Evolutionary conservation across 2,888 invertebrate species (phyloP), one percentile per base, ranked within the genome.

Genomic region (Frankliniella fusca): DNA sequence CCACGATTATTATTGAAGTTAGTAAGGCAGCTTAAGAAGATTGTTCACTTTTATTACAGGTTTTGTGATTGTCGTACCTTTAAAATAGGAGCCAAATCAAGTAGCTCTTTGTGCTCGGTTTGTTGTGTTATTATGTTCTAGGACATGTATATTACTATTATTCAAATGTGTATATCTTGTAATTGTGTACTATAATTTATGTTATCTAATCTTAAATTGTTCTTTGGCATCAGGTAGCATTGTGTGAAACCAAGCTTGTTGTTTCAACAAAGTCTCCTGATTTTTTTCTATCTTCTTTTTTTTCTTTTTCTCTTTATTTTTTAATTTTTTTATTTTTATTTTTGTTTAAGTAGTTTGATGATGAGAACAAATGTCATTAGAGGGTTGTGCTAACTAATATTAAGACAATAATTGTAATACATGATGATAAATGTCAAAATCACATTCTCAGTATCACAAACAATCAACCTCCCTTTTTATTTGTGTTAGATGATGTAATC

Each of bases 321-420:
- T n/a, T n/a, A n/a, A n/a, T n/a, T n/a, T n/a, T n/a, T n/a, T n/a
- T n/a, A n/a, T n/a, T n/a, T n/a, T n/a, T n/a, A n/a, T n/a, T n/a
- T 70, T 70, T 70, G 9, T n/a, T 12, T 27, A 61, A 20, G 11
- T 7, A n/a, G 23, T 76, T n/a, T n/a, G 70, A 23, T 70, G 70
- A 76, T 23, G 27, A 27, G 70, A 27, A 27, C 70, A 27, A 27
- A 27, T 23, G 27, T 27, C 27, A 76, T 76, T 76, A 27, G 70
- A 76, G 70, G 70, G 70, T 76, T 76, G 70, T 76, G 70, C 70
- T 27, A 76, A 76, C 70, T 76, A 76, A 76, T 27, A 11, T 76
- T 76, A 27, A 76, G 70, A 76, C 70, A 76, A 76, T 76, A 76
- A 76, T 23, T 23, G 23, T 76, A 27, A 76, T 12, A 11, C 23